Evolutionary conservation across 1,140 invertebrate species (phyloP), one percentile per base, ranked within the genome.

Genomic region (Hyposmocoma kahamanoa): DNA sequence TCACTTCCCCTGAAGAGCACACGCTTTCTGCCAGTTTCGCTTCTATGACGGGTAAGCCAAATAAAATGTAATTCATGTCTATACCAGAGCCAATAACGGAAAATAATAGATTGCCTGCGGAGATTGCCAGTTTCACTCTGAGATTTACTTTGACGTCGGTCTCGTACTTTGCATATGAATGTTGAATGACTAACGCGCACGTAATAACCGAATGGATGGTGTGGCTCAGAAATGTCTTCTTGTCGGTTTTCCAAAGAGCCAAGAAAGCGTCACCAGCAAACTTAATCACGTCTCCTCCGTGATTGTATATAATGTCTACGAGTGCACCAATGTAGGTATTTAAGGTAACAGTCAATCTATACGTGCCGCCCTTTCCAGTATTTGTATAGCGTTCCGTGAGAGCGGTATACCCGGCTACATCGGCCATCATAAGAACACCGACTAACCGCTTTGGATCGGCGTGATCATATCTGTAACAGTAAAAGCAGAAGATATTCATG

Each of bases 261-360:
- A 91, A 82, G 61, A 92, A 91, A 15, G 91, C 91, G 62, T 92
- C 91, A 0, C 91, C 91, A 11, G 91, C 91, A 67, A 92, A 92
- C 71, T 92, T 92, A 0, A 92, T 69, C 22, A 92, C 87, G 55
- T 92, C 91, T 0, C 91, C 91, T 19, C 89, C 87, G 46, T 90
- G 89, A 8, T 87, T 89, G 42, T 91, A 84, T 59, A 91, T 90
- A 49, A 90, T 86, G 72, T 91, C 90, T 3, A 91, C 89, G 64
- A 92, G 90, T 0, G 89, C 87, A 1, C 91, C 91, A 26, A 92
- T 88, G 48, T 92, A 92, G 6, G 86, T 89, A 59, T 92, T 92
- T 1, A 92, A 62, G 0, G 88, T 92, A 11, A 89, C 89, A 0
- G 91, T 92, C 21, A 92, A 67, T 47, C 89, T 86, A 17, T 91